Evolutionary conservation across 1,140 invertebrate species (phyloP), one percentile per base, ranked within the genome.

Genomic region (Diprion similis): DNA sequence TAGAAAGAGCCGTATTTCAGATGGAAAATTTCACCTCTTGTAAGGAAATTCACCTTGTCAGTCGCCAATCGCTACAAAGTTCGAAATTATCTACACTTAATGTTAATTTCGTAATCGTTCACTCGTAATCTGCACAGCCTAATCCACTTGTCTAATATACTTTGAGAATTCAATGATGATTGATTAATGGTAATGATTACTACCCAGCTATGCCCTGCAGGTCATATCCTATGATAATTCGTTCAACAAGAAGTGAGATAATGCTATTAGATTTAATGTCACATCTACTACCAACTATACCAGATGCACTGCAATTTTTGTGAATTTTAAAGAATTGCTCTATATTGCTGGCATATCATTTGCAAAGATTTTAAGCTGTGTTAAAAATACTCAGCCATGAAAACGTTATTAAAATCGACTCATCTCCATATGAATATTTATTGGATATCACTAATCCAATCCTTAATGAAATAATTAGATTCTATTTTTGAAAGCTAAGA

Each of bases 91-190:
- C 73, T 77, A 73, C 72, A 51, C 66, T 73, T 77, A 77, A 78
- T 66, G 48, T 10, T 75, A 75, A 70, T 76, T 68, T 71, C 66
- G 66, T 68, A 68, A 11, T 68, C 66, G 66, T 15, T 78, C 67
- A 47, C 74, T 75, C 76, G 75, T 71, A 46, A 78, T 70, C 59
- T 72, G 78, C 73, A 79, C 76, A 79, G 78, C 78, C 78, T 59
- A 59, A 59, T 59, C 51, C 51, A 59, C 51, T 59, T 9, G 51
- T 17, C 51, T 59, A 59, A 59, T 59, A 59, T 59, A 59, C 51
- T 59, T 6, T 59, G 51, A 59, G 51, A 59, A 59, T 11, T 59
- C 51, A 59, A 15, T 17, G 51, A 59, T 59, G 51, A 59, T 9
- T 59, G 51, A 15, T 59, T 59, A 59, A 59, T 59, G 51, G 9